phyloP scores from a whole-genome alignment of 1,140 invertebrate species.

The Macrobrachium rosenbergii region DNA sequence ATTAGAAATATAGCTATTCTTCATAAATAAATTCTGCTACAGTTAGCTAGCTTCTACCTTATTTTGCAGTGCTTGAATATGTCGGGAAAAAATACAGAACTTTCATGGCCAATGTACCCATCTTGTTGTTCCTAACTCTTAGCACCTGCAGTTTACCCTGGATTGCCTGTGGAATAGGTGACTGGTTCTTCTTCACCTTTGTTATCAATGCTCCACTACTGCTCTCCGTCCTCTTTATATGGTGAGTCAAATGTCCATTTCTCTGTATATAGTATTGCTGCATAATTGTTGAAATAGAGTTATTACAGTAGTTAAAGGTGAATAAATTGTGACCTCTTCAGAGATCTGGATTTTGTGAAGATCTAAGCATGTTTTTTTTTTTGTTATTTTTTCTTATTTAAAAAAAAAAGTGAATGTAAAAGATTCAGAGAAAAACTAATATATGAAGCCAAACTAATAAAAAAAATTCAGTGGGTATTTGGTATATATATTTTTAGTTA shows the following conservation, averaged over 20 bases:
- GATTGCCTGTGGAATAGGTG: constrained; percentile 13
- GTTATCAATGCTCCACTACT: not conserved
- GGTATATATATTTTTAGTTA: too few species aligned
- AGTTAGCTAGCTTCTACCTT: not conserved
- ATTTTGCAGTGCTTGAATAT: constrained; percentile 34
- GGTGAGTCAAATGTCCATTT: not conserved
- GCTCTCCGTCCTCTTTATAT: not conserved
- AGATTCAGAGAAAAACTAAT: too few species aligned
- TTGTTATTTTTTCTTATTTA: too few species aligned
- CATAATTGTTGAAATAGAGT: too few species aligned
- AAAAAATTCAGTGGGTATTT: too few species aligned
- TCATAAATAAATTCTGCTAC: not conserved
- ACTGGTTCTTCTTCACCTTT: constrained; percentile 36
- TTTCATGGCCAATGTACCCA: constrained; percentile 41
- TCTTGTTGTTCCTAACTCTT: constrained; percentile 22
- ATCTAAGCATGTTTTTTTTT: too few species aligned
- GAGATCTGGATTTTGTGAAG: too few species aligned
- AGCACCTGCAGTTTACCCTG: constrained; percentile 32
- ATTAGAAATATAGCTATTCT: not conserved
- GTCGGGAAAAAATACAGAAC: constrained; percentile 28
- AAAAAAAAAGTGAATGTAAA: too few species aligned
- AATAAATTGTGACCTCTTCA: too few species aligned
- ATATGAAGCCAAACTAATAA: too few species aligned
- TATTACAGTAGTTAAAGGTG: too few species aligned
- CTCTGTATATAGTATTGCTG: not conserved